Base-by-base conservation (phyloP, 2,797 vertebrate species). In the Carcharodon carcharias region DNA sequence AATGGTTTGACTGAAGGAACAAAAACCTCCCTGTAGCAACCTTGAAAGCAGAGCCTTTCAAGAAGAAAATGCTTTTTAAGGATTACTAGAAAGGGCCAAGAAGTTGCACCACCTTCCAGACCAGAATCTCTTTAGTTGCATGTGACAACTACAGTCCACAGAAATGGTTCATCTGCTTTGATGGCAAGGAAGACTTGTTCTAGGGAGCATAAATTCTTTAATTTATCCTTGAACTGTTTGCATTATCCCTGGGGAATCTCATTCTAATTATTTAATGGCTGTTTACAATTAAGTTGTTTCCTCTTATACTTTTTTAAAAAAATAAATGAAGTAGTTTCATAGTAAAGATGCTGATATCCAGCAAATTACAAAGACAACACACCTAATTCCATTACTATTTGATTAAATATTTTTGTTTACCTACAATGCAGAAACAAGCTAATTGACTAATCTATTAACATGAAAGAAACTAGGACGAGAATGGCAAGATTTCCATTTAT, bases 391-490 rank as follows among this genome's bases (percentile, higher is more conserved):
- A 40, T 63, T 92, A 35, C 7, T 16, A 65, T 92, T n/a, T 65
- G 18, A 40, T 92, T 65, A 8, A 63, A 40, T 9, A 63, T 65
- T 63, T 85, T 85, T 14, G 40, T 63, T 92, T 40, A 21, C 35
- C 63, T 92, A 40, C 14, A n/a, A 65, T 63, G 89, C 58, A 92
- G 89, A 92, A 92, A 92, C n/a, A 11, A 2, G 35, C 89, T 65
- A 92, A 40, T 92, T 92, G 89, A 21, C 89, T 92, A 50, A 85
- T 50, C n/a, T 92, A 92, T 40, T 63, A 92, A 92, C 61, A 65
- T 40, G n/a, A 92, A 63, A 92, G 61, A 40, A 5, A 21, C 6
- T 50, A 50, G 80, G 35, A 1, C 65, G 58, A 40, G 35, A 92
- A 92, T 65, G 58, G 35, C 58, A 92, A n/a, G 16, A 40, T 92